Conservation (phyloP, 2,113 vertebrate species). For the Nasalis larvatus region DNA sequence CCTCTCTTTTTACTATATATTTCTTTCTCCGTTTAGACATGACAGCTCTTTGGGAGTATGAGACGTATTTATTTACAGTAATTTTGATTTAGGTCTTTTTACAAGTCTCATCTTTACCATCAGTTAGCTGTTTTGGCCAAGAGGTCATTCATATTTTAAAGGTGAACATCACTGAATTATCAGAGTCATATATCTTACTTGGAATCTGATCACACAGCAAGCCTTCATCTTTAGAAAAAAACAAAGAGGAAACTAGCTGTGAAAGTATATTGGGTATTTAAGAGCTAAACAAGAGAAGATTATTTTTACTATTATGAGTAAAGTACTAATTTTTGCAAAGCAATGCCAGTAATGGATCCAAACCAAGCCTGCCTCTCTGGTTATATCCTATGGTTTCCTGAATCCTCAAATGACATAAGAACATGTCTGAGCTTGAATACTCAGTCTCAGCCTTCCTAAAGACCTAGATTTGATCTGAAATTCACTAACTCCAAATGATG, state of each 20-base stretch:
- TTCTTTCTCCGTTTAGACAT: not conserved
- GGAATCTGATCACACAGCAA: not conserved
- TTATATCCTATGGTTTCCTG: not conserved
- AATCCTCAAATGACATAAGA: not conserved
- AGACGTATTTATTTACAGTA: not conserved
- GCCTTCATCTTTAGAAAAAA: not conserved
- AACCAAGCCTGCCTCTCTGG: not conserved
- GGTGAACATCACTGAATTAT: not conserved
- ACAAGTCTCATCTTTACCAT: not conserved
- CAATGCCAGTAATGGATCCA: accelerated
- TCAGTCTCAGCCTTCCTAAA: accelerated
- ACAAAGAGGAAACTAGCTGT: not conserved
- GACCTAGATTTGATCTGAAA: not conserved
- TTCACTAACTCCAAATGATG: not conserved
- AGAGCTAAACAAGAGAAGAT: not conserved
- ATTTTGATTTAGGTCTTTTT: not conserved
- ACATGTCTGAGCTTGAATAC: not conserved
- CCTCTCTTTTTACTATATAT: not conserved
- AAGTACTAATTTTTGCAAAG: not conserved
- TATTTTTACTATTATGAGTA: accelerated
- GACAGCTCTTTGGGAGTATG: not conserved
- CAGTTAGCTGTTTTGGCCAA: not conserved
- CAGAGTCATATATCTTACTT: not conserved
- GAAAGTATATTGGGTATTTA: not conserved
- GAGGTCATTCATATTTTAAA: not conserved